Evolutionary conservation across 2,113 vertebrate genomes (phyloP).

Genomic region (Centropristis striata): DNA sequence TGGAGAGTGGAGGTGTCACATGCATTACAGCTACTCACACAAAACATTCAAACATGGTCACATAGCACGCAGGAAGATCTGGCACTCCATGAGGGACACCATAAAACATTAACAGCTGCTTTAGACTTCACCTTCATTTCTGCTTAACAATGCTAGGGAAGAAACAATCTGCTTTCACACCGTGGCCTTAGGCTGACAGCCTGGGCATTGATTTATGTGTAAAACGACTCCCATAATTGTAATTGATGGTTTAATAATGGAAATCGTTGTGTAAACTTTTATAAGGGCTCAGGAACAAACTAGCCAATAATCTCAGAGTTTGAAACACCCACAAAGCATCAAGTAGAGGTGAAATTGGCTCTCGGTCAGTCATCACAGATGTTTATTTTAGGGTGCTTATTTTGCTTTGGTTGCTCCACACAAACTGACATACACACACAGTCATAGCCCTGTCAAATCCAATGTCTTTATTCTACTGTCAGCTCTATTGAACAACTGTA

Average conservation of each 20-base stretch:
- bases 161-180: slow-evolving; percentile 18
- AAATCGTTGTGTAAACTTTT: background rate
- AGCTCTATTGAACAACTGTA: background rate
- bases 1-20: background rate
- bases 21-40: background rate
- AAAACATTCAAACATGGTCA: slow-evolving; percentile 10
- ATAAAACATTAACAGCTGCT: slow-evolving; percentile 49
- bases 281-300: background rate
- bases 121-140: slow-evolving; percentile 23
- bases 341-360: background rate
- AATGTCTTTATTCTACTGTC: background rate
- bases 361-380: background rate
- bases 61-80: slow-evolving; percentile 18
- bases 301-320: background rate
- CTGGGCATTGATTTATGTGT: slow-evolving; percentile 4
- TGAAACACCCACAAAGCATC: background rate
- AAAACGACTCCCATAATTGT: background rate
- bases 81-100: slow-evolving; percentile 12
- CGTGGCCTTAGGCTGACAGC: background rate
- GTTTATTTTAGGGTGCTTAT: background rate
- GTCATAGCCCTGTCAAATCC: background rate
- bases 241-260: slow-evolving; percentile 18
- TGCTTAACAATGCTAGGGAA: background rate
- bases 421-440: background rate
- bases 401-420: background rate